Base-by-base conservation (phyloP, 2,888 invertebrate species). In the Notodonta ziczac region DNA sequence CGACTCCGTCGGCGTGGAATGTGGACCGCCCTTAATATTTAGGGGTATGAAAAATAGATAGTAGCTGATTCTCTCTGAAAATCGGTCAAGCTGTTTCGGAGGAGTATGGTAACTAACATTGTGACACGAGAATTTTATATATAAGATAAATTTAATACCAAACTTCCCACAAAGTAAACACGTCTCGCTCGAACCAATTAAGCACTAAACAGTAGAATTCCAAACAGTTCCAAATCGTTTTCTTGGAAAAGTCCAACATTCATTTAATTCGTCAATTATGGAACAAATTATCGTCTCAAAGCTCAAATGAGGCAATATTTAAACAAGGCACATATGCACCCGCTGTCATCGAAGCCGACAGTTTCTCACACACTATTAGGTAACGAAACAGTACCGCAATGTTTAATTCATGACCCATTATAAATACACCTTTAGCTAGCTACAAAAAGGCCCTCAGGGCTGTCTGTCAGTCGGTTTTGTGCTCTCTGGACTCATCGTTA, bases 401-500 rank as follows among this genome's bases (percentile, higher is more conserved):
- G 85, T 86, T 82, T 88, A 86, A 89, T 89, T 86, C 88, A 88
- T 82, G 73, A 63, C 76, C 69, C 77, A 77, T 74, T 77, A 76
- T 76, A 77, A 67, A 69, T 74, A 65, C 69, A 70, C 71, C 71
- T 72, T 73, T 60, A 69, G 74, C 63, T 69, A 58, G 57, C 61
- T 62, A 70, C 69, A 73, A 73, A 75, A 72, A 76, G 65, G 61
- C 61, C 44, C 24, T 24, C 39, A 54, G 54, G 54, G 42, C 13
- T 44, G 44, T n/a, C 13, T 44, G 44, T n/a, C 56, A 40, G 50
- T 50, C 50, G 5, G 8, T 13, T 46, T 46, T n/a, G 13, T n/a
- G 0, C 13, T 46, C 46, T n/a, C 4, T 9, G 12, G 42, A 42
- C 4, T 42, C 9, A 0, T 42, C 42, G 8, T 12, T 10, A 6